phyloP scores from a whole-genome alignment of 2,888 invertebrate genomes.

The Ashinkailepas kermadecensis region DNA sequence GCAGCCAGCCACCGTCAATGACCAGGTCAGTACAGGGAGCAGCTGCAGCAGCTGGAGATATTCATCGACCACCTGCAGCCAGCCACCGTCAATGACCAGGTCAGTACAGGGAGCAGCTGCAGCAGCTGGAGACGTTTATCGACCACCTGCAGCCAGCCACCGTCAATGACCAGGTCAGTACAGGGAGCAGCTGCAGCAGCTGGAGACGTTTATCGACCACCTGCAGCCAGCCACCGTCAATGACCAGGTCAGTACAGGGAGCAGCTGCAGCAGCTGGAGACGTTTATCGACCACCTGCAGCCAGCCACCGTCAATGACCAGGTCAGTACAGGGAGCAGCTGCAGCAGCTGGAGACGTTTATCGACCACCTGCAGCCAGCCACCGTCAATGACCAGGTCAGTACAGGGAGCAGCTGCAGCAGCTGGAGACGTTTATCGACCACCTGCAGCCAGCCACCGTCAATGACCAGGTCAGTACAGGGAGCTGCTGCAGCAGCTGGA shows the following conservation, averaged over 20 bases:
- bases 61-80: constrained; percentile 58
- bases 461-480: constrained; percentile 67
- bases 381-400: constrained; percentile 76
- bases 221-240: constrained; percentile 61
- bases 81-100: constrained; percentile 76
- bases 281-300: constrained; percentile 60
- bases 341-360: constrained; percentile 85
- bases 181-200: constrained; percentile 73
- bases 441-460: constrained; percentile 54
- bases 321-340: constrained; percentile 57
- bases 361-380: constrained; percentile 50
- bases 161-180: constrained; percentile 73
- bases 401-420: constrained; percentile 71
- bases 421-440: constrained; percentile 70
- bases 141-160: constrained; percentile 51
- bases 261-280: constrained; percentile 84
- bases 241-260: constrained; percentile 61
- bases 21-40: constrained; percentile 58
- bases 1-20: constrained; percentile 64
- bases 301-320: constrained; percentile 73
- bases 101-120: constrained; percentile 57
- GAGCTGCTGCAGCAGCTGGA: constrained; percentile 87
- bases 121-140: constrained; percentile 81
- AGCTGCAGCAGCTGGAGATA: constrained; percentile 86
- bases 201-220: constrained; percentile 70